Evolutionary conservation across 2,888 invertebrate genomes (phyloP), one percentile per base, ranked within the genome.

Genomic region (Yponomeuta malinellus): DNA sequence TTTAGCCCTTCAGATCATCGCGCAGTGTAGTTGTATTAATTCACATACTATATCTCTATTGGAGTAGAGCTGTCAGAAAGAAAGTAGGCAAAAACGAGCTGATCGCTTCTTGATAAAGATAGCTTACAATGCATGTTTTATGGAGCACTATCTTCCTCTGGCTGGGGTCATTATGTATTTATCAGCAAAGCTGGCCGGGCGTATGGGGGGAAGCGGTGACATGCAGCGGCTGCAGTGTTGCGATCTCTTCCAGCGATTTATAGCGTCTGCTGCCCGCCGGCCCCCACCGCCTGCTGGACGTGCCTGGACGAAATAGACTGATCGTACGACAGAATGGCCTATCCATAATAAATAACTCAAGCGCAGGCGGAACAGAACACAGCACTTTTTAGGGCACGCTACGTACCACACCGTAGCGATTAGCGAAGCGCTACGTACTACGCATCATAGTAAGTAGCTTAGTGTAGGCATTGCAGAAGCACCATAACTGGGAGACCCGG

Each of bases 271-370:
- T 52, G 52, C 48, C 52, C 23, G n/a, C 43, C 43, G 43, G 43
- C 8, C 9, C 37, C 43, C 8, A 6, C 33, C 1, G 43, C 43
- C 43, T 8, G 43, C 43, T 59, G 52, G 52, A 52, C 59, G 69
- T 33, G 59, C 48, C 31, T 59, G 59, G 12, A 37, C 52, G n/a
- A 29, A 65, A 78, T 79, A 78, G 83, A 84, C 78, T 83, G 85
- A 86, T 85, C 84, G 85, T 80, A 84, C 82, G 65, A 33, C 68
- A 65, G 83, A 81, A 84, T 83, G 81, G 78, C 76, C 78, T 79
- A 83, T 86, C 83, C 81, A 86, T 84, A 85, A 88, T 89, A 87
- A 89, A 89, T 88, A 86, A 86, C 86, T 78, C 77, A 76, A 79
- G 82, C 75, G 73, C 76, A 78, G 74, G 33, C 65, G 74, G 76